A percentile compares a stretch with the other conserved stretches of the same genome.
These are phyloP conservation scores for Vireo altiloquus DNA, from an alignment of 2,113 vertebrate genomes.

Conservation along the genomic window DNA sequence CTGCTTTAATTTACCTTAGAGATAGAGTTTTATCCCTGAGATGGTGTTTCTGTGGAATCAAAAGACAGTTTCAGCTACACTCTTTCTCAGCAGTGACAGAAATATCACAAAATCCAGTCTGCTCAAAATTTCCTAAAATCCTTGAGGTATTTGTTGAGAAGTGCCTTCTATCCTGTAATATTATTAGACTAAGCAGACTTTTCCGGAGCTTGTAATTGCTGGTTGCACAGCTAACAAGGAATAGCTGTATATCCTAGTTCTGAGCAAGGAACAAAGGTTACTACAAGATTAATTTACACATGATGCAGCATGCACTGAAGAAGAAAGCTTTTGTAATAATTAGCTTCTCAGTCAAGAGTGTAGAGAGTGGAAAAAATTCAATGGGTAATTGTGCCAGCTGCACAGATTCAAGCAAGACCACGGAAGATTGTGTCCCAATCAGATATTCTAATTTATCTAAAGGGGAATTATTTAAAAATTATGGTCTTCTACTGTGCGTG, in stretches of 20 bases:
- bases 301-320: background rate
- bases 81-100: background rate
- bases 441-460: background rate
- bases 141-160: background rate
- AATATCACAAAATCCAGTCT: background rate
- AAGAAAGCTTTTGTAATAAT: slow-evolving; percentile 23
- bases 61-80: background rate
- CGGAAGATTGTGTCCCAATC: background rate
- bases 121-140: background rate
- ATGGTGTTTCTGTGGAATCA: background rate
- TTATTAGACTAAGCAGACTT: background rate
- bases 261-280: background rate
- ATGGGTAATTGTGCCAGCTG: background rate
- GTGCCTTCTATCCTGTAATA: background rate
- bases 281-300: background rate
- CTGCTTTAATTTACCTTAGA: background rate
- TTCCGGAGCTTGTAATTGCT: background rate
- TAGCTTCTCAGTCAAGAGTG: background rate
- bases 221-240: background rate
- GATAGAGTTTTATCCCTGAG: background rate
- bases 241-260: background rate
- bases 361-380: background rate
- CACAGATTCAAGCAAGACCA: background rate
- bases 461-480: background rate
- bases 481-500: background rate